Evolutionary conservation across 2,888 invertebrate species (phyloP).

Genomic region (Rugalucina vietnamica): DNA sequence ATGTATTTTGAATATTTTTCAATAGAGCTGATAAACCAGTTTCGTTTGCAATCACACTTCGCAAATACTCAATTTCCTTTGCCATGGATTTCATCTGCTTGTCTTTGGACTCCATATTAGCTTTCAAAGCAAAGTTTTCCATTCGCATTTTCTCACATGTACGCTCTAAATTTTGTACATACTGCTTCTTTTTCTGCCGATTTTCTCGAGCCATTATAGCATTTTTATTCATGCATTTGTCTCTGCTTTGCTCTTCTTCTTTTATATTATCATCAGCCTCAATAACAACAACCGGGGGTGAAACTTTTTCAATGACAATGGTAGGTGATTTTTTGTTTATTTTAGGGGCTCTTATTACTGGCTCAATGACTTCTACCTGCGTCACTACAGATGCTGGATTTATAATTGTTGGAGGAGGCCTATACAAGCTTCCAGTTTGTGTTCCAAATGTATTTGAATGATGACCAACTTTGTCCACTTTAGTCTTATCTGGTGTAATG

Average conservation of each 20-base stretch:
- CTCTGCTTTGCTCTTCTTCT: neutral
- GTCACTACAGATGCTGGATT: too few species aligned
- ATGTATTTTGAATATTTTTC: constrained; percentile 60
- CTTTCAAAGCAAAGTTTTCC: constrained; percentile 51
- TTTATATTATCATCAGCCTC: neutral
- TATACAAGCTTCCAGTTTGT: too few species aligned
- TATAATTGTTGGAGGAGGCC: too few species aligned
- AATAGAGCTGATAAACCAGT: constrained; percentile 63
- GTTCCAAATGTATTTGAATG: too few species aligned
- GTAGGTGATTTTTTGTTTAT: too few species aligned
- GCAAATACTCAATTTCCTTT: constrained; percentile 65
- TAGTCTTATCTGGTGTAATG: too few species aligned
- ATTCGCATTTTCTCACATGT: constrained; percentile 24
- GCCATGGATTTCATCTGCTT: constrained; percentile 33
- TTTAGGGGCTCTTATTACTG: too few species aligned
- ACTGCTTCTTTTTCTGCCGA: constrained; percentile 64
- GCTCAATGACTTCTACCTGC: too few species aligned
- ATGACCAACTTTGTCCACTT: too few species aligned
- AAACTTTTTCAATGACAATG: too few species aligned
- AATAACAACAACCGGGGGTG: too few species aligned
- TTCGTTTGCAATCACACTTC: constrained; percentile 70
- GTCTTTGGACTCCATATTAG: constrained; percentile 5
- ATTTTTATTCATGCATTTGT: constrained; percentile 54
- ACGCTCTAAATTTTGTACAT: constrained; percentile 52
- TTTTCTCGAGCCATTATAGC: constrained; percentile 64